Evolutionary conservation across 2,797 vertebrate genomes (phyloP), one percentile per base, ranked within the genome.

Genomic region (Corythornis leucogaster): DNA sequence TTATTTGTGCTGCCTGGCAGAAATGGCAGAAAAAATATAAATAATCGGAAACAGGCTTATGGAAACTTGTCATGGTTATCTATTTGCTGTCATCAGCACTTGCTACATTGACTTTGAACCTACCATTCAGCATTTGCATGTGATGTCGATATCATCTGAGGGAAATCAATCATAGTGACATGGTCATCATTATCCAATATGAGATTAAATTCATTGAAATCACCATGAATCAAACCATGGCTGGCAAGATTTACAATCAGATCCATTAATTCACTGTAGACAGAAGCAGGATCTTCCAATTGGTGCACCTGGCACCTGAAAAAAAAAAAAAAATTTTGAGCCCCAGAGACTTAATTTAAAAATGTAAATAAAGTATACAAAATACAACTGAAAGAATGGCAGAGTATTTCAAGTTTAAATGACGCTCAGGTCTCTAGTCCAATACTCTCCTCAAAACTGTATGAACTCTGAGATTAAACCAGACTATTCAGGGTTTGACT

Each of bases 121-220:
- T 93, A 99, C 99, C 99, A 99, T 97, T 99, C 99, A 93, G 98
- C 99, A 95, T 99, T 99, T 69, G 78, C 10, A 91, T 99, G 99
- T 10, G 99, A 99, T 19, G 99, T 99, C 77, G 99, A 99, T 87
- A 99, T 98, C 99, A 99, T 99, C 74, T 99, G 99, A 78, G 99
- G 99, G 86, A 99, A 99, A 97, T 99, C 99, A 53, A 99, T 99
- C 98, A 99, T 98, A 55, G 98, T 99, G 87, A 98, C 97, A 77
- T 97, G 98, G 93, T 99, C 99, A 22, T 98, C 97, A 93, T 98
- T 98, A 87, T 99, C 98, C 87, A 99, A 69, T 97, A 99, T 98
- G 19, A 99, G 97, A 97, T 99, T 99, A 94, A 99, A 99, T 97
- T 99, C 99, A 70, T 99, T 99, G 94, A 99, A 99, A 96, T 99